These are phyloP conservation scores for Meles meles DNA, from an alignment of 2,113 vertebrate genomes.

Conservation along the genomic window DNA sequence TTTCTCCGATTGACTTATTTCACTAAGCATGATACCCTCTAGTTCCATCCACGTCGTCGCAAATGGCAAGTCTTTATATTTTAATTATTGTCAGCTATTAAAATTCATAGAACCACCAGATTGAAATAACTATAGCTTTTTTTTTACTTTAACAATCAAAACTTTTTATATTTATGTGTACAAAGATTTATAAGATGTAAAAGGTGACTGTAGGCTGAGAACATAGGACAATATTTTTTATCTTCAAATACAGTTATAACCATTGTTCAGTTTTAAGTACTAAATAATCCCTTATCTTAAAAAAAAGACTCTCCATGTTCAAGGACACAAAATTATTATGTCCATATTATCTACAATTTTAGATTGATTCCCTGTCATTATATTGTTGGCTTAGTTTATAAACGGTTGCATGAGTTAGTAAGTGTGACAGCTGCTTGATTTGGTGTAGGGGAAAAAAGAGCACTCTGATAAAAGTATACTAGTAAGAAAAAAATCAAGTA, in stretches of 20 bases:
- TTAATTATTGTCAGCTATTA: neutral
- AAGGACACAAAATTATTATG: conserved; percentile 24
- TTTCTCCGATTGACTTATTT: too few relatives aligned
- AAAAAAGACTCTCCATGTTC: neutral
- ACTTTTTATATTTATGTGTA: neutral
- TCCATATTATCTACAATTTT: conserved; percentile 19
- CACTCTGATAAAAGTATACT: neutral
- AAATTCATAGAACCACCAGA: neutral
- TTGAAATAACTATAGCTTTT: neutral
- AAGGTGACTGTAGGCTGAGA: neutral
- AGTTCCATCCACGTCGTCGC: too few relatives aligned
- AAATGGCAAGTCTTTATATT: neutral
- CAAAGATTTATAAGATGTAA: conserved; percentile 6
- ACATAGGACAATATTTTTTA: neutral
- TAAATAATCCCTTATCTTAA: conserved; percentile 27
- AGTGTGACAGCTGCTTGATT: neutral
- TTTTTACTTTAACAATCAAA: neutral
- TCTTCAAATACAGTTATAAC: neutral
- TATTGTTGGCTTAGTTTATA: conserved; percentile 20
- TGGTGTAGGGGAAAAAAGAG: neutral
- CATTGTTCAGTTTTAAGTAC: neutral
- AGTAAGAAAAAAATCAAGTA: conserved; percentile 28
- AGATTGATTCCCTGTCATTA: conserved; percentile 40
- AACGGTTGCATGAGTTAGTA: neutral
- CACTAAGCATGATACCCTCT: too few relatives aligned